Percentiles rank a stretch among this genome's conserved stretches.
phyloP scores from a whole-genome alignment of 2,113 vertebrate species.

The Thryonomys swinderianus region DNA sequence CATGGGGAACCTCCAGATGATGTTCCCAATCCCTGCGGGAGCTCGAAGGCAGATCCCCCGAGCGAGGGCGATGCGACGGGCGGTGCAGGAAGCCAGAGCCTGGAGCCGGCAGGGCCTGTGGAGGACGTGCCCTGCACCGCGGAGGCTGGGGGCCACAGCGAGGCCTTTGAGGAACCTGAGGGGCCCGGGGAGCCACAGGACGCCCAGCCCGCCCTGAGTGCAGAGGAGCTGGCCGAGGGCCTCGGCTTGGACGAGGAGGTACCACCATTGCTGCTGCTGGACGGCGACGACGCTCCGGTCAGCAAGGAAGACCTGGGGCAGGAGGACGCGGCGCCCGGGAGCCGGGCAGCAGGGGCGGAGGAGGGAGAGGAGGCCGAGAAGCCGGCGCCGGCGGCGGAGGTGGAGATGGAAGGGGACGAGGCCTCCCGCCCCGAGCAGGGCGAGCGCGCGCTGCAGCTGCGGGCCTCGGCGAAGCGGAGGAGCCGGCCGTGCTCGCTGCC shows the following conservation, averaged over 20 bases:
- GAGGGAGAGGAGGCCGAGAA: conserved; percentile 64
- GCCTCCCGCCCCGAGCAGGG: conserved; percentile 78
- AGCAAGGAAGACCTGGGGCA: conserved; percentile 43
- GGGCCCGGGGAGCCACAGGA: conserved; percentile 77
- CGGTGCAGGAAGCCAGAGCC: conserved; percentile 63
- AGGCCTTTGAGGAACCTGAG: conserved; percentile 72
- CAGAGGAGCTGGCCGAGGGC: conserved; percentile 78
- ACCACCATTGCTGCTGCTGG: conserved; percentile 70
- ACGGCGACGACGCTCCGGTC: conserved; percentile 63
- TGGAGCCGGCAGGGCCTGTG: conserved; percentile 70
- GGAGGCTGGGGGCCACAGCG: conserved; percentile 79
- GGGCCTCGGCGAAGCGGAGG: conserved; percentile 88
- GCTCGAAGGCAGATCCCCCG: conserved; percentile 85
- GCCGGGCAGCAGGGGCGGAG: background rate
- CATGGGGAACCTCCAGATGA: conserved; percentile 77
- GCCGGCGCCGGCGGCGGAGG: conserved; percentile 64
- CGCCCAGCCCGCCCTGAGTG: conserved; percentile 67
- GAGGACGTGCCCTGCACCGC: conserved; percentile 80
- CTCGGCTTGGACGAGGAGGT: conserved; percentile 73
- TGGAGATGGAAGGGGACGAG: background rate
- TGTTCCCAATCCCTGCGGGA: conserved; percentile 85
- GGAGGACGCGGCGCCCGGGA: conserved; percentile 75
- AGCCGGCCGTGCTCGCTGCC: conserved; percentile 95
- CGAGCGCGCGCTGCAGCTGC: conserved; percentile 82
- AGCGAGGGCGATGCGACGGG: conserved; percentile 82